Evolutionary conservation across 2,797 vertebrate genomes (phyloP).

Genomic region (Otolemur crassicaudatus): DNA sequence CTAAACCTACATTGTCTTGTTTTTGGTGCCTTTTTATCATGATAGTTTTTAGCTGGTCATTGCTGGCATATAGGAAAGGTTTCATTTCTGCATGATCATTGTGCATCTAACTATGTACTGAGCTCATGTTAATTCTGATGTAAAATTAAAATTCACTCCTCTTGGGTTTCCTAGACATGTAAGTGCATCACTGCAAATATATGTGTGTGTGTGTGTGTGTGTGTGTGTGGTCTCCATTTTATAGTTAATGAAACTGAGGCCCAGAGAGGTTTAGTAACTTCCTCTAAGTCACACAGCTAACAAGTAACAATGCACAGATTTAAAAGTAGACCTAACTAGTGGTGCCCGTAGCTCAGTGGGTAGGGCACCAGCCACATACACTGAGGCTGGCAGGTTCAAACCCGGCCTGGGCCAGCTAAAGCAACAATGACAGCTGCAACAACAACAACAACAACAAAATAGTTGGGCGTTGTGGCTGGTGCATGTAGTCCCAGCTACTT

Average conservation of each 20-base stretch:
- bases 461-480: no score
- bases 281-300: slow-evolving; percentile 23
- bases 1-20: background rate
- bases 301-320: background rate
- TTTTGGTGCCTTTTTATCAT: background rate
- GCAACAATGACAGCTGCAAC: no score
- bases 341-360: no score
- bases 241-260: slow-evolving; percentile 4
- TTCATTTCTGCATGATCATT: background rate
- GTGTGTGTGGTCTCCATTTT: background rate
- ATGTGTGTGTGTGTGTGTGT: background rate
- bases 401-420: no score
- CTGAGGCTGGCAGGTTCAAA: no score
- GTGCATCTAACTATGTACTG: background rate
- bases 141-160: slow-evolving; percentile 22
- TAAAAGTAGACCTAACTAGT: background rate
- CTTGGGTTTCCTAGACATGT: slow-evolving; percentile 13
- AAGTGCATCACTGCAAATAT: background rate
- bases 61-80: background rate
- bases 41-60: background rate
- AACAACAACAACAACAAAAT: no score
- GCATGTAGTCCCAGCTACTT: no score
- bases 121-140: background rate
- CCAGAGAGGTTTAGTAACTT: slow-evolving; percentile 19
- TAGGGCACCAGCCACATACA: no score